Conservation (phyloP, 2,113 vertebrate genomes). For the Barnardius zonarius region DNA sequence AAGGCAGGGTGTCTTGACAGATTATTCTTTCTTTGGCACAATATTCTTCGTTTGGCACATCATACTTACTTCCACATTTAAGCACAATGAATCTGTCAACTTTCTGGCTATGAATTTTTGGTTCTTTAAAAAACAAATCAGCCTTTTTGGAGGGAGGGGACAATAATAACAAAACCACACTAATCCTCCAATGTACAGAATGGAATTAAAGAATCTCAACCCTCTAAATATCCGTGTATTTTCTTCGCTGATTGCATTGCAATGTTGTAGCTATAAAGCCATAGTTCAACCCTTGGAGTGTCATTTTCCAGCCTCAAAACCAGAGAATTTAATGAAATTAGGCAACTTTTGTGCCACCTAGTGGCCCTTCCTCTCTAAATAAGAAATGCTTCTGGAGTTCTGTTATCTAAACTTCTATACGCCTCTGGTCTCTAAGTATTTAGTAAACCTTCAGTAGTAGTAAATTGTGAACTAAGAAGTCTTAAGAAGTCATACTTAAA, state of each 20-base stretch:
- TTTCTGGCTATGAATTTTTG: background rate
- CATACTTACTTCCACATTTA: background rate
- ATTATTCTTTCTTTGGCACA: background rate
- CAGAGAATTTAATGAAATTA: background rate
- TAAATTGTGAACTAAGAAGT: background rate
- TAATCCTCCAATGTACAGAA: background rate
- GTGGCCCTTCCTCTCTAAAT: slow-evolving; percentile 18
- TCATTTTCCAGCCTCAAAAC: background rate
- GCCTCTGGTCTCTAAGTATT: background rate
- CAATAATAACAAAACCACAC: background rate
- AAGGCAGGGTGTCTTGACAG: background rate
- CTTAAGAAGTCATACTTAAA: background rate
- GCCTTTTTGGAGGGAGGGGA: background rate
- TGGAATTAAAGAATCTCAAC: background rate
- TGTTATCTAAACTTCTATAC: background rate
- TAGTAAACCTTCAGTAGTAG: background rate
- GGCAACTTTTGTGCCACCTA: slow-evolving; percentile 65
- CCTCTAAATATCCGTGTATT: background rate
- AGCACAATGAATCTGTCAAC: background rate
- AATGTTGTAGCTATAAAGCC: background rate
- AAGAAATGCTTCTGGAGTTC: background rate
- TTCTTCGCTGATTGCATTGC: background rate
- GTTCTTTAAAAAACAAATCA: background rate
- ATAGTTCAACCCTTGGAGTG: background rate
- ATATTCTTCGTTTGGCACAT: background rate